phyloP scores from a whole-genome alignment of 2,797 vertebrate species.

The Cryptoblepharus egeriae region DNA sequence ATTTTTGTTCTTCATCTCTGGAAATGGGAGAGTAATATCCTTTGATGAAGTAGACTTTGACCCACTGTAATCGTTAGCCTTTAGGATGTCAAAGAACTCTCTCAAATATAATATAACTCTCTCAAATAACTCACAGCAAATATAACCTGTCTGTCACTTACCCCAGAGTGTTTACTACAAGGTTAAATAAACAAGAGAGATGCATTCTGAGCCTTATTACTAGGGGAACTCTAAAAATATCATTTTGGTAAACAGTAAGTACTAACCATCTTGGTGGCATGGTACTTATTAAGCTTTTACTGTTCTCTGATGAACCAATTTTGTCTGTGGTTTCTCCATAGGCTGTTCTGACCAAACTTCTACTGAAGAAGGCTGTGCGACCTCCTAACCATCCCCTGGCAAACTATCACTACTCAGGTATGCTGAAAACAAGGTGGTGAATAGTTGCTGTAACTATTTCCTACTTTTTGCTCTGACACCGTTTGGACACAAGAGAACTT shows the following conservation, averaged over 20 bases:
- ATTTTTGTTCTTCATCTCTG: background rate
- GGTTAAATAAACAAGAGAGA: background rate
- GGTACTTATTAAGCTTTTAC: background rate
- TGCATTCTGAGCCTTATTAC: background rate
- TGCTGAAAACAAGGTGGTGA: constrained; percentile 10
- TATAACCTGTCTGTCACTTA: constrained; percentile 1
- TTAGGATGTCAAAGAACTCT: background rate
- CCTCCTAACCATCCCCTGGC: constrained; percentile 83
- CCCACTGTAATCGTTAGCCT: background rate
- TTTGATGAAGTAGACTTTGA: no score
- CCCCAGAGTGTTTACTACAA: background rate
- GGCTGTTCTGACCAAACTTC: constrained; percentile 88
- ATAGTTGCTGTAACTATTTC: background rate
- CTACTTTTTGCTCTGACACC: background rate
- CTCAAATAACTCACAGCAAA: background rate
- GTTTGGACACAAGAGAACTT: background rate
- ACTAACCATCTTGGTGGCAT: background rate
- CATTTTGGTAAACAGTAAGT: background rate
- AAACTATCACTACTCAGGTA: constrained; percentile 96
- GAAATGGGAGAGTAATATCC: no score
- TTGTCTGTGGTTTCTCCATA: constrained; percentile 66
- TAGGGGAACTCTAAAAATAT: background rate
- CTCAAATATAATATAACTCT: no score
- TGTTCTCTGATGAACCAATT: background rate
- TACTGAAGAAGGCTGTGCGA: constrained; percentile 85